Conservation (phyloP, 2,113 vertebrate species). For the Vidua chalybeata region DNA sequence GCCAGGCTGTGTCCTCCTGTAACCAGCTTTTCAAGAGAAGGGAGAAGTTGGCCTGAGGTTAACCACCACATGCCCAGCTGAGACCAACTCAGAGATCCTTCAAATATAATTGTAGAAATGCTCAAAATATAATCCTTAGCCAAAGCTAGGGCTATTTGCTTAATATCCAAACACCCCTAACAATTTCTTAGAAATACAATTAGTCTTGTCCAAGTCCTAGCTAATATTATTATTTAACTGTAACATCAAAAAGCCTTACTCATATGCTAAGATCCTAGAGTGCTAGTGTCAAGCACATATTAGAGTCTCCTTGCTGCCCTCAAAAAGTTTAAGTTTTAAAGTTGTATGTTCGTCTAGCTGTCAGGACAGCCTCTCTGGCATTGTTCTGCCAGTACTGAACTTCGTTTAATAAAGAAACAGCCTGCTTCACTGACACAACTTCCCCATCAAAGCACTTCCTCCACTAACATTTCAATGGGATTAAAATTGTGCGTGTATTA, state of each 20-base stretch:
- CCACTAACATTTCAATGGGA: not conserved
- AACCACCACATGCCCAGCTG: slow-evolving; percentile 6
- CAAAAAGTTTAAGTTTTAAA: not conserved
- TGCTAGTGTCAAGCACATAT: not conserved
- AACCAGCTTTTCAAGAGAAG: not conserved
- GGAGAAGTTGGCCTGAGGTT: slow-evolving; percentile 4
- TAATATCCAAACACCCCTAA: not conserved
- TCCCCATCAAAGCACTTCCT: not conserved
- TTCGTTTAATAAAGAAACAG: not conserved
- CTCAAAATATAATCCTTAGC: not conserved
- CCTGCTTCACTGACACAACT: not conserved
- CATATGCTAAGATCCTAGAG: not conserved
- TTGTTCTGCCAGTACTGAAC: not conserved
- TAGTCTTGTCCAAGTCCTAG: not conserved
- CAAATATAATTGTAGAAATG: not conserved
- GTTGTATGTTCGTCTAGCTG: not conserved
- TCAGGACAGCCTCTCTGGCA: not conserved
- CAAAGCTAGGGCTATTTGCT: not conserved
- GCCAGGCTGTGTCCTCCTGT: not conserved
- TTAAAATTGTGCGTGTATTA: not conserved
- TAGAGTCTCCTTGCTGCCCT: not conserved
- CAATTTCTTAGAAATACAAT: not conserved
- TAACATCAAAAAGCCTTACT: not conserved
- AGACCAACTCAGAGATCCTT: not conserved
- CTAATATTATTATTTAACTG: not conserved